phyloP scores from a whole-genome alignment of 2,113 vertebrate genomes.

The Sorex araneus region DNA sequence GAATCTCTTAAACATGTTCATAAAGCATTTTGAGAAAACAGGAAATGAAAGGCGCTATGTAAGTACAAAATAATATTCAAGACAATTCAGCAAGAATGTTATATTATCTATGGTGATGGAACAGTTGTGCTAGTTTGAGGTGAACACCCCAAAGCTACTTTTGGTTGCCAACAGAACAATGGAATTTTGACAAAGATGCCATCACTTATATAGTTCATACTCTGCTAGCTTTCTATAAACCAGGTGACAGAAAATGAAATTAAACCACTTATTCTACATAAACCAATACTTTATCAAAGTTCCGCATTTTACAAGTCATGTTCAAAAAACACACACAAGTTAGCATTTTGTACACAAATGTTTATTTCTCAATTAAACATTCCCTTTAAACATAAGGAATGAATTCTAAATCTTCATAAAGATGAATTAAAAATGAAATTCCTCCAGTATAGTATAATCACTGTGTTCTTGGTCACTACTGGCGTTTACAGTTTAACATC shows the following conservation, averaged over 20 bases:
- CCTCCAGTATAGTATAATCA: constrained; percentile 89
- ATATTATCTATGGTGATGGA: constrained; percentile 56
- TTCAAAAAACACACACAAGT: constrained; percentile 89
- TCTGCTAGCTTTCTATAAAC: constrained; percentile 72
- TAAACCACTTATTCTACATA: constrained; percentile 78
- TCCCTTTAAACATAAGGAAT: constrained; percentile 95
- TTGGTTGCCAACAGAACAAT: constrained; percentile 70
- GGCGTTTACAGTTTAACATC: constrained; percentile 90
- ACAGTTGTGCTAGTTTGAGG: constrained; percentile 65
- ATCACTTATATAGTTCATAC: constrained; percentile 70
- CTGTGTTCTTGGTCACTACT: constrained; percentile 91
- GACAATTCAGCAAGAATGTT: constrained; percentile 72
- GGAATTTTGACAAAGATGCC: constrained; percentile 72
- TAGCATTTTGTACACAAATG: constrained; percentile 97
- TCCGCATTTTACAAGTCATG: constrained; percentile 86
- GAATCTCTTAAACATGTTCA: constrained; percentile 17
- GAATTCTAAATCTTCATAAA: constrained; percentile 91
- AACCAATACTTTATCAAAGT: constrained; percentile 79
- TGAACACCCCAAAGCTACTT: constrained; percentile 52
- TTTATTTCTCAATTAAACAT: constrained; percentile 99
- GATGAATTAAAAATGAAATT: constrained; percentile 89
- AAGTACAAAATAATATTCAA: constrained; percentile 76
- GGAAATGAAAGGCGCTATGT: constrained; percentile 81
- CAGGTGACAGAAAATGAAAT: constrained; percentile 78
- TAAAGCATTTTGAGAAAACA: constrained; percentile 82